These are phyloP conservation scores for Tychaedon coryphoeus DNA, from an alignment of 2,113 vertebrate species.

Conservation along the genomic window DNA sequence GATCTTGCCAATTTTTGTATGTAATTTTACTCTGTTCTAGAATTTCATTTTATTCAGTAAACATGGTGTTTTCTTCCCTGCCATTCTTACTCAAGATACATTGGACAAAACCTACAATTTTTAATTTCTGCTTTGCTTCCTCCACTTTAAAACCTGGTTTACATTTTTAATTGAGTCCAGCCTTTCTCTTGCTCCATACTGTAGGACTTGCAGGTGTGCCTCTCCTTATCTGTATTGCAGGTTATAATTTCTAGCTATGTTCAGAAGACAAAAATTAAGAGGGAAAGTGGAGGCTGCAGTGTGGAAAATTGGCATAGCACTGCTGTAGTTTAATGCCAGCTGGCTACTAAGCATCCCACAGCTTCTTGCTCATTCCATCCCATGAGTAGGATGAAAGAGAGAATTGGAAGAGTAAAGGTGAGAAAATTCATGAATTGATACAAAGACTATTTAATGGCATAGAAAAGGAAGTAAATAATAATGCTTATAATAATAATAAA, in stretches of 20 bases:
- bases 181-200: neutral
- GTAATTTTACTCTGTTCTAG: neutral
- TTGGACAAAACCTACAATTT: neutral
- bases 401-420: neutral
- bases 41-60: neutral
- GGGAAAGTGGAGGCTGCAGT: neutral
- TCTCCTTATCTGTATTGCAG: neutral
- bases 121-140: neutral
- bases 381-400: neutral
- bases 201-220: neutral
- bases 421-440: neutral
- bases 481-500: neutral
- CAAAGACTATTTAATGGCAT: neutral
- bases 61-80: neutral
- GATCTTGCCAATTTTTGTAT: neutral
- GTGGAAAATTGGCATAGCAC: neutral
- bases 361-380: neutral
- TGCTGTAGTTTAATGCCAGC: neutral
- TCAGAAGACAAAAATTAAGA: neutral
- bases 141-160: neutral
- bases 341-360: neutral
- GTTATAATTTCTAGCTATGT: neutral
- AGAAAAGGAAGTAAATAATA: neutral
- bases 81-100: neutral
- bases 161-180: neutral